A percentile compares a stretch with the other conserved stretches of the same genome.
These are phyloP conservation scores for Pelobates fuscus DNA, from an alignment of 2,113 vertebrate genomes.

Conservation along the genomic window DNA sequence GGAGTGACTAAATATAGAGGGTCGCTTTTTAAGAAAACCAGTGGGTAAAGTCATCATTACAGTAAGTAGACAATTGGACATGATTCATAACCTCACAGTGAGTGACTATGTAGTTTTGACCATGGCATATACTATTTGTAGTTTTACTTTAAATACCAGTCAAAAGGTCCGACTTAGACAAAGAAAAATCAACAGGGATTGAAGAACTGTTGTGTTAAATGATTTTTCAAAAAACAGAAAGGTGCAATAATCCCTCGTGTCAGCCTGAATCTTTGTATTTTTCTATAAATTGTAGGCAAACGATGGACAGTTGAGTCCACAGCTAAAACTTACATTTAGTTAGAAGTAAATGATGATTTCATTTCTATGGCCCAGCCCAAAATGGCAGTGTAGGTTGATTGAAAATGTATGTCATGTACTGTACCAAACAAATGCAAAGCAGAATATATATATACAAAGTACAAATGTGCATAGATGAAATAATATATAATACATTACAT, in stretches of 20 bases:
- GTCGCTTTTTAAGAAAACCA: slow-evolving; percentile 3
- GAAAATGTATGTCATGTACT: too few relatives aligned
- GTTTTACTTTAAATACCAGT: slow-evolving; percentile 31
- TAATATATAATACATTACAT: neutral
- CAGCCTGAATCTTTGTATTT: slow-evolving; percentile 31
- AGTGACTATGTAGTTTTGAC: neutral
- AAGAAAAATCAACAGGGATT: slow-evolving; percentile 49
- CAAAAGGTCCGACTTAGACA: slow-evolving; percentile 46
- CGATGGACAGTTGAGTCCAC: slow-evolving; percentile 14
- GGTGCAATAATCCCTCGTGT: slow-evolving; percentile 50
- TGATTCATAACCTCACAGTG: slow-evolving; percentile 34
- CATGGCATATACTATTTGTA: slow-evolving; percentile 44
- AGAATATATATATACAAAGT: neutral
- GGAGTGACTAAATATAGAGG: slow-evolving; percentile 4
- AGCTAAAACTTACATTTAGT: too few relatives aligned
- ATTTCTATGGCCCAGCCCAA: too few relatives aligned
- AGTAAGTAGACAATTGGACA: slow-evolving; percentile 20
- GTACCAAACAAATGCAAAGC: neutral
- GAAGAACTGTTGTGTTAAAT: neutral
- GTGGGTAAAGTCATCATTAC: slow-evolving; percentile 32
- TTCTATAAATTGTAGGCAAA: slow-evolving; percentile 34
- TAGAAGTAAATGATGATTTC: too few relatives aligned
- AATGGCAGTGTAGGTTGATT: too few relatives aligned
- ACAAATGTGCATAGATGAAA: neutral
- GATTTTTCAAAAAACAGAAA: slow-evolving; percentile 50